These are phyloP conservation scores for Drosophila nannoptera DNA, from an alignment of 1,140 invertebrate genomes.

Conservation along the genomic window DNA sequence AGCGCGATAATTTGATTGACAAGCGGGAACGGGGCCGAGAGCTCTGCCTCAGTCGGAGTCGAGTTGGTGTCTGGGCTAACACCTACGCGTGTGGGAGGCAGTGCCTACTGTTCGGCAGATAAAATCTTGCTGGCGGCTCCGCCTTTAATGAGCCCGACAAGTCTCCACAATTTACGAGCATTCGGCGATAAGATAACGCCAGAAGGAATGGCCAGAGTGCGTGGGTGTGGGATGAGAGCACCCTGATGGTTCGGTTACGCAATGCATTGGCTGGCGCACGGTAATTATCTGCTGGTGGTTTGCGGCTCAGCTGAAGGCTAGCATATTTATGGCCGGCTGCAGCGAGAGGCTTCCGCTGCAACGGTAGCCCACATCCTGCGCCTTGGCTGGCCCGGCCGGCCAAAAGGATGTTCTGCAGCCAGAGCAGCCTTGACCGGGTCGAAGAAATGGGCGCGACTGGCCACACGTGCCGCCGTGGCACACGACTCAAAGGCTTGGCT, in stretches of 20 bases:
- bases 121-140: conserved; percentile 28
- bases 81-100: neutral
- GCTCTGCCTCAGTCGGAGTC: neutral
- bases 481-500: conserved; percentile 61
- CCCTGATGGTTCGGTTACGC: conserved; percentile 11
- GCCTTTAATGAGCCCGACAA: conserved; percentile 43
- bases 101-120: conserved; percentile 16
- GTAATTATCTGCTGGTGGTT: neutral
- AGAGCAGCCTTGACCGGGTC: conserved; percentile 35
- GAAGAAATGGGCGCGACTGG: conserved; percentile 31
- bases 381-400: neutral
- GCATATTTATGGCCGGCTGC: conserved; percentile 11
- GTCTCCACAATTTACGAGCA: conserved; percentile 43
- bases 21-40: neutral
- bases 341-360: conserved; percentile 26
- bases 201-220: neutral
- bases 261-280: neutral
- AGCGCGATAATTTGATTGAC: conserved; percentile 8
- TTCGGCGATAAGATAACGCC: conserved; percentile 49
- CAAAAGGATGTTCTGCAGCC: conserved; percentile 28
- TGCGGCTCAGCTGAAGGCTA: neutral
- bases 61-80: neutral
- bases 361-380: conserved; percentile 17
- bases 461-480: conserved; percentile 43
- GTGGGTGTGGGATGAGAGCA: neutral